Evolutionary conservation across 2,797 vertebrate genomes (phyloP), one percentile per base, ranked within the genome.

Genomic region (Leptodactylus fallax): DNA sequence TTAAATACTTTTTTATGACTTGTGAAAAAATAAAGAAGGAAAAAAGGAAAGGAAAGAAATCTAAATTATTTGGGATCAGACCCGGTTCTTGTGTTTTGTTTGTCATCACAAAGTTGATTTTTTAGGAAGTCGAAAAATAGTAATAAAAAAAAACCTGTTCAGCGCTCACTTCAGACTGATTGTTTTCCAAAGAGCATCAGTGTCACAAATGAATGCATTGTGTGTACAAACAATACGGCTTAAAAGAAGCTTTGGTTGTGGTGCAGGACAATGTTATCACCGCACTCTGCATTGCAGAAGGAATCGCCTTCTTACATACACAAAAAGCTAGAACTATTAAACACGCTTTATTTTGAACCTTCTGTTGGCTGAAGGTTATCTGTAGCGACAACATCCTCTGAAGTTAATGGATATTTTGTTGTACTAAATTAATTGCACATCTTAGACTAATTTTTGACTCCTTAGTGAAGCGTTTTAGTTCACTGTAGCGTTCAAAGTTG

Each of bases 161-260:
- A 58, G 67, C 11, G 87, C 81, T 58, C 53, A 58, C 79, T 65
- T 67, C 56, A 65, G 58, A 69, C 47, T 83, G 55, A 65, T 83
- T 88, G 60, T 88, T 67, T 61, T 88, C 27, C 81, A 79, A 23
- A 56, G 72, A 84, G 63, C 87, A 69, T 88, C 81, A 71, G 27
- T 79, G 81, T 88, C 74, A 88, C 81, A 79, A 88, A 83, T 84
- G 71, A 84, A 49, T 79, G 53, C 74, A 67, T 69, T 58, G 61
- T 84, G 61, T 84, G 19, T 60, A 84, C 58, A 82, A 79, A 87
- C 85, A 81, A 81, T 87, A 14, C 19, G 45, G 51, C 55, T 77
- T 71, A 79, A 19, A 79, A 58, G 55, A 27, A 53, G 49, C 80
- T 77, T 55, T 83, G n/a, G 25, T 65, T 49, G 9, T 9, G 27